Percentiles rank a stretch among this genome's conserved stretches.
Conservation (phyloP, 53 echinoderm and acorn worm species). For the Arbacia lixula region DNA sequence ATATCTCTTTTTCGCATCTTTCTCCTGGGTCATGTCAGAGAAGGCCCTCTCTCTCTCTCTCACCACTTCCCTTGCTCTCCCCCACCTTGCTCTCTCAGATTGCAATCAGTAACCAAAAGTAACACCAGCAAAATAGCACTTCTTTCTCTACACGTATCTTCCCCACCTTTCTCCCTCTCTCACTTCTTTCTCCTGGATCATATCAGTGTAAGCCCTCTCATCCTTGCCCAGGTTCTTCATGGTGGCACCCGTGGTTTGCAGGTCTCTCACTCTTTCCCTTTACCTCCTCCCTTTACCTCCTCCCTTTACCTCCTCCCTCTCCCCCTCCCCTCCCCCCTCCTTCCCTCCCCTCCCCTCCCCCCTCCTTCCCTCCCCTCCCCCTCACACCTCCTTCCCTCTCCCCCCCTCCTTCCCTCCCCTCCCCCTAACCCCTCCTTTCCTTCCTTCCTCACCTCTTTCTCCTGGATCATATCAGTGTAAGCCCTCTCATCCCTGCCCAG, state of each 20-base stretch:
- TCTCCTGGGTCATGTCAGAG: too few relatives aligned
- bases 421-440: not conserved
- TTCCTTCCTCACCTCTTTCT: not conserved
- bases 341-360: not conserved
- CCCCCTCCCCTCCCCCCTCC: too few relatives aligned
- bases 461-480: not conserved
- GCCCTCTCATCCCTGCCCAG: not conserved
- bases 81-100: not conserved
- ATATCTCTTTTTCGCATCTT: too few relatives aligned
- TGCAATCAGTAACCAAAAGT: not conserved
- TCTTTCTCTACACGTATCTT: not conserved
- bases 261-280: too few relatives aligned
- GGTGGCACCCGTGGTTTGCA: not conserved
- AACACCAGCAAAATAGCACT: too few relatives aligned
- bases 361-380: not conserved
- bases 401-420: not conserved
- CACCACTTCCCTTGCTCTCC: too few relatives aligned
- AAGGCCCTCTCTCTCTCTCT: too few relatives aligned
- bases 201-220: not conserved
- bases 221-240: too few relatives aligned
- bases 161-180: not conserved
- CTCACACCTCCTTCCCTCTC: not conserved
- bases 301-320: too few relatives aligned
- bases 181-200: not conserved
- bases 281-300: too few relatives aligned